Evolutionary conservation across 2,113 vertebrate species (phyloP).

Genomic region (Elephantulus edwardii): DNA sequence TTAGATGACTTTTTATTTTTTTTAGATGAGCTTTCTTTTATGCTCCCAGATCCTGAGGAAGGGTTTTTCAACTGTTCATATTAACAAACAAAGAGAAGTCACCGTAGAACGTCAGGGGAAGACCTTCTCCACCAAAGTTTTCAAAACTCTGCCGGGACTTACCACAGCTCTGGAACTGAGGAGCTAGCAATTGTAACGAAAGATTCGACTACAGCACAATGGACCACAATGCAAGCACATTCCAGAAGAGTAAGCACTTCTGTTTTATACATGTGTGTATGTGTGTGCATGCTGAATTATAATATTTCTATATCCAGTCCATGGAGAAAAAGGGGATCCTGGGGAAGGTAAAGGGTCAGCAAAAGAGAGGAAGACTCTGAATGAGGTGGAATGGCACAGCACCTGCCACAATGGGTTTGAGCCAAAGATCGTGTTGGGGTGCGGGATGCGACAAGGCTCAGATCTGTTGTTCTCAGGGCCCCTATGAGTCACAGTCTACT

Average conservation of each 20-base stretch:
- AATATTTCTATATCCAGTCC: too few species aligned
- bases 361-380: too few species aligned
- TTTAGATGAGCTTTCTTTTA: conserved; percentile 15
- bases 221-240: neutral
- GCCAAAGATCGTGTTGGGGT: too few species aligned
- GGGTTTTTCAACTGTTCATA: neutral
- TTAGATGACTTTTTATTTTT: too few species aligned
- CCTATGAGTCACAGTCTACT: too few species aligned
- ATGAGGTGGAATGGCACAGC: too few species aligned
- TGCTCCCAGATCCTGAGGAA: conserved; percentile 24
- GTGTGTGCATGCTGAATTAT: neutral
- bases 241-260: neutral
- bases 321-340: too few species aligned
- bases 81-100: neutral
- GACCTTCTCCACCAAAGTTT: neutral
- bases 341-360: too few species aligned
- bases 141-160: neutral
- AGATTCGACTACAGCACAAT: neutral
- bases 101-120: neutral
- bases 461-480: too few species aligned
- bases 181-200: neutral
- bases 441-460: too few species aligned
- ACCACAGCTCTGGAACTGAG: neutral
- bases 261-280: neutral
- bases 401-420: too few species aligned